phyloP scores from a whole-genome alignment of 53 echinoderm and acorn worm genomes.

The Echinometra lucunter region DNA sequence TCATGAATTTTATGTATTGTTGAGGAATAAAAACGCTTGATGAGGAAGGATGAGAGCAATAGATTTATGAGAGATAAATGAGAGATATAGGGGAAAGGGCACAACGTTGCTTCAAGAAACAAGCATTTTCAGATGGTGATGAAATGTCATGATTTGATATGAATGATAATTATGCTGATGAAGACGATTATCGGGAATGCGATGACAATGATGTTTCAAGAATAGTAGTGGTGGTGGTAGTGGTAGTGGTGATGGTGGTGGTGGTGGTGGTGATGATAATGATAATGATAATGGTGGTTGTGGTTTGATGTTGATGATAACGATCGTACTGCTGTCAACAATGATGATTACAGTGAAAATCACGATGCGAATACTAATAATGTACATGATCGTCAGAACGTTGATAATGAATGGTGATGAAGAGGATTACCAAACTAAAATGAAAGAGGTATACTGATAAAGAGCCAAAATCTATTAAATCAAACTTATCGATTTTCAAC shows the following conservation, averaged over 20 bases:
- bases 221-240: not conserved
- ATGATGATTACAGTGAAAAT: no score
- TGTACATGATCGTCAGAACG: no score
- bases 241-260: not conserved
- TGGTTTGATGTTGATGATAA: no score
- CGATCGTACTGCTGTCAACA: no score
- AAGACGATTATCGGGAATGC: not conserved
- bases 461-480: no score
- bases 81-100: not conserved
- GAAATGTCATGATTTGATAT: not conserved
- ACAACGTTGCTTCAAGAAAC: not conserved
- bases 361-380: no score
- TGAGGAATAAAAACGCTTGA: no score
- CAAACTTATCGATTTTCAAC: no score
- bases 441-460: not conserved
- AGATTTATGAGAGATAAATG: not conserved
- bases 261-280: not conserved
- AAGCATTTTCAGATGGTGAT: not conserved
- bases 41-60: not conserved
- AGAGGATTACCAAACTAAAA: not conserved
- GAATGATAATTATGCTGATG: slow-evolving; percentile 1
- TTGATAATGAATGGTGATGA: not conserved
- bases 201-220: not conserved
- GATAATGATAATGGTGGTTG: not conserved
- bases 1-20: not conserved